Base-by-base conservation (phyloP, 2,797 vertebrate genomes). In the Odontamblyopus rebecca region DNA sequence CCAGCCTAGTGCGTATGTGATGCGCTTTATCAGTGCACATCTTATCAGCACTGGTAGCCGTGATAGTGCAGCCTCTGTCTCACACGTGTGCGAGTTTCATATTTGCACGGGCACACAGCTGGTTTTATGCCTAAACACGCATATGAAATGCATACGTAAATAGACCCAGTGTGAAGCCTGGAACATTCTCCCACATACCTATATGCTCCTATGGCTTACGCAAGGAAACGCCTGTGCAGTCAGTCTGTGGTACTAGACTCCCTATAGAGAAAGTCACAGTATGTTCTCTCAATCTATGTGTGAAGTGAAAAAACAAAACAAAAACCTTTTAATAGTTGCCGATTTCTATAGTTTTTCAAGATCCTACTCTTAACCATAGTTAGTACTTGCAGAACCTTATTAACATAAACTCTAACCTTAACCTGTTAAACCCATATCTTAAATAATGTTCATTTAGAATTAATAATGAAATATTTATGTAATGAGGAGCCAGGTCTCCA, bases 31-130 rank as follows among this genome's bases (percentile, higher is more conserved):
- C 19, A 59, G 57, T 65, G 38, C 53, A 30, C 51, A 69, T 35
- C 67, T 30, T 62, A 38, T 77, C 32, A 64, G n/a, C 19, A 57
- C 35, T 66, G 68, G 50, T 12, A 56, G 32, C 72, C 19, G 23
- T 77, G 63, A 71, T 74, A 67, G 63, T 12, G 68, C 57, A 35
- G 66, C 50, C 7, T 27, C 41, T 12, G 35, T 18, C 8, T 44
- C 44, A 4, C 51, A 53, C 15, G 6, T 15, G 29, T 60, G 18
- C 44, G 15, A 1, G 61, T 38, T 48, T 60, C 18, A 48, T 2
- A n/a, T 50, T 68, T 35, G 64, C 27, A n/a, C 35, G 23, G 13
- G 5, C 15, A 64, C 13, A 48, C 12, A 4, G 41, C 62, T 48
- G n/a, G 15, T 7, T 26, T 27, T 29, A 3, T 26, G 26, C 15